phyloP scores from a whole-genome alignment of 2,113 vertebrate genomes.

The Cinclus cinclus region DNA sequence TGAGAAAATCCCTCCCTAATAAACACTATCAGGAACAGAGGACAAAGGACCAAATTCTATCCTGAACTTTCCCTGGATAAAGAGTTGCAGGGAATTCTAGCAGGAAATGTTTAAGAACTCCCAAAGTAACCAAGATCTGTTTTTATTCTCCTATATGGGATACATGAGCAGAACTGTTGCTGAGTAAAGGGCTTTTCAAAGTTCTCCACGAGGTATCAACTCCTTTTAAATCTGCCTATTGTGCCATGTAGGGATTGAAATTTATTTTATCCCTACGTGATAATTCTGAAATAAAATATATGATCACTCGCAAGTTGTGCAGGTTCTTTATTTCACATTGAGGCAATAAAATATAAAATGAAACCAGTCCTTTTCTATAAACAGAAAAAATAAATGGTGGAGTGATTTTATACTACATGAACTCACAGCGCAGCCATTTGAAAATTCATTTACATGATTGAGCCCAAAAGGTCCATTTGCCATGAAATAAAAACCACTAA shows the following conservation, averaged over 20 bases:
- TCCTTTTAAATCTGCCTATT: not conserved
- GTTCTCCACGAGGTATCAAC: not conserved
- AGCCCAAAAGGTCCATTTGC: constrained; percentile 10
- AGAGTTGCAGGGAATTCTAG: not conserved
- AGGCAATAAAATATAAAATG: not conserved
- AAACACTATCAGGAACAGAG: not conserved
- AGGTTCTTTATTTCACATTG: not conserved
- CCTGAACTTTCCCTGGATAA: not conserved
- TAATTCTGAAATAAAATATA: constrained; percentile 33
- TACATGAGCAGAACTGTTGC: constrained; percentile 24
- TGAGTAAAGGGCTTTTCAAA: constrained; percentile 32
- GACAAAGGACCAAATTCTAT: not conserved
- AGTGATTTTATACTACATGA: not conserved
- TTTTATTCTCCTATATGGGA: constrained; percentile 14
- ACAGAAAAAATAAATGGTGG: not conserved
- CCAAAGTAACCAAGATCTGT: not conserved
- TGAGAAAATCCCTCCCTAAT: not conserved
- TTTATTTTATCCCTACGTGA: constrained; percentile 26
- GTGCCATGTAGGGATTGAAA: constrained; percentile 13
- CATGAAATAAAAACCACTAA: not conserved
- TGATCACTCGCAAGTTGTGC: not conserved
- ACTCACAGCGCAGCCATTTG: not conserved
- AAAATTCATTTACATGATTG: constrained; percentile 47
- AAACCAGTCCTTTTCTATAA: constrained; percentile 10
- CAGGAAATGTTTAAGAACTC: constrained; percentile 18